Conservation (phyloP, 2,797 vertebrate species). For the Platalea minor region DNA sequence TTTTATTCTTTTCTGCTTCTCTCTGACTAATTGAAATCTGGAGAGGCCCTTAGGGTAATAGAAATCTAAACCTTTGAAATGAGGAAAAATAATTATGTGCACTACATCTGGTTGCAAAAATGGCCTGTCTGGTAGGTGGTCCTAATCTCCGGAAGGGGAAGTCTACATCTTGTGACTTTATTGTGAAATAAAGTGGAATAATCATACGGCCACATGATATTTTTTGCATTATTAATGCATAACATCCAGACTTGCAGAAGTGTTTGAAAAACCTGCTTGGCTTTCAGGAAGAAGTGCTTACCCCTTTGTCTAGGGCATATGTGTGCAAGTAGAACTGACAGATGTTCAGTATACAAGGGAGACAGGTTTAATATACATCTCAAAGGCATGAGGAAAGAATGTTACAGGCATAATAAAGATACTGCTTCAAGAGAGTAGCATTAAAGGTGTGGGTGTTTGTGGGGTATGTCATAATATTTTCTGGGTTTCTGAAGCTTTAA, state of each 20-base stretch:
- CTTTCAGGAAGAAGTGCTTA: neutral
- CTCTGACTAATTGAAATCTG: neutral
- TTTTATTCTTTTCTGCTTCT: neutral
- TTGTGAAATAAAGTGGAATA: neutral
- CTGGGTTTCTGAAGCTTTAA: neutral
- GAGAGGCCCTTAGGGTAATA: neutral
- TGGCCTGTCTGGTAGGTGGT: neutral
- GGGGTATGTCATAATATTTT: neutral
- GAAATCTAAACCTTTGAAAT: neutral
- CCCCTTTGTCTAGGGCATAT: neutral
- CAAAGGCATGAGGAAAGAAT: neutral
- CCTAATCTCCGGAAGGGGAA: neutral
- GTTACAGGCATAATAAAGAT: neutral
- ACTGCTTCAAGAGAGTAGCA: neutral
- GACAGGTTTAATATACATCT: neutral
- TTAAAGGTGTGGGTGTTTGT: neutral
- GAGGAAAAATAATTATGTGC: neutral
- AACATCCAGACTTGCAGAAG: neutral
- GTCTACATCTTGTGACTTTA: neutral
- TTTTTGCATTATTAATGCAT: neutral
- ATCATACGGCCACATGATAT: neutral
- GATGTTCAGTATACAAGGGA: neutral
- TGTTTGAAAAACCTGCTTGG: neutral
- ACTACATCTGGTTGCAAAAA: neutral
- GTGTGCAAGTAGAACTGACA: neutral